These are phyloP conservation scores for Eubucco bourcierii DNA, from an alignment of 2,113 vertebrate genomes.

Conservation along the genomic window DNA sequence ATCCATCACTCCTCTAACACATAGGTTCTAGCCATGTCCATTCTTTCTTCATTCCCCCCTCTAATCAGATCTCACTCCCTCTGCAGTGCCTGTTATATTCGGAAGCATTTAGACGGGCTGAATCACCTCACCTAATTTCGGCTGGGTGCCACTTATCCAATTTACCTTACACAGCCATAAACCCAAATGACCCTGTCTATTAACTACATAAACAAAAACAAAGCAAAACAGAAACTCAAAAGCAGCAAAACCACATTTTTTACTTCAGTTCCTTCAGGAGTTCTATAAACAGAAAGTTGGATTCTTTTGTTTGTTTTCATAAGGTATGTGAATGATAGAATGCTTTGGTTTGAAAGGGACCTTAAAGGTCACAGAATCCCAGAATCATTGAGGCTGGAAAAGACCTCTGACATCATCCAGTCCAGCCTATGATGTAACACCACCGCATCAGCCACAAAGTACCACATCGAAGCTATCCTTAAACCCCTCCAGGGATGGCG, in stretches of 20 bases:
- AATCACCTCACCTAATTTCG: background rate
- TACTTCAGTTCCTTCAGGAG: background rate
- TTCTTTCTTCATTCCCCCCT: background rate
- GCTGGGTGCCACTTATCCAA: background rate
- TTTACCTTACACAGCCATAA: background rate
- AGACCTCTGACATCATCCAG: no score
- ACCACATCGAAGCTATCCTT: no score
- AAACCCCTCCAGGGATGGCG: no score
- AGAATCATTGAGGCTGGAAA: no score
- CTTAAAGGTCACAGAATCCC: no score
- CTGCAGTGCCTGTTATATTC: background rate
- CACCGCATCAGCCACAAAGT: no score
- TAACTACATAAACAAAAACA: background rate
- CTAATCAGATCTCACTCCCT: background rate
- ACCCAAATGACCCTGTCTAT: background rate
- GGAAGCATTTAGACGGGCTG: background rate
- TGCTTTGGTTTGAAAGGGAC: no score
- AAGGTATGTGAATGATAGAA: no score
- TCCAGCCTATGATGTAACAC: no score
- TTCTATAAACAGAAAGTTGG: background rate
- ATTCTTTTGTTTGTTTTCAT: background rate
- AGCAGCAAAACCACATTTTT: background rate
- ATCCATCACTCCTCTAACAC: background rate
- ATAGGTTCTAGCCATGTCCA: background rate
- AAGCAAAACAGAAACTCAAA: background rate